A percentile compares a stretch with the other conserved stretches of the same genome.
These are phyloP conservation scores for Julus scanicus DNA, from an alignment of 2,888 invertebrate genomes.

Conservation along the genomic window DNA sequence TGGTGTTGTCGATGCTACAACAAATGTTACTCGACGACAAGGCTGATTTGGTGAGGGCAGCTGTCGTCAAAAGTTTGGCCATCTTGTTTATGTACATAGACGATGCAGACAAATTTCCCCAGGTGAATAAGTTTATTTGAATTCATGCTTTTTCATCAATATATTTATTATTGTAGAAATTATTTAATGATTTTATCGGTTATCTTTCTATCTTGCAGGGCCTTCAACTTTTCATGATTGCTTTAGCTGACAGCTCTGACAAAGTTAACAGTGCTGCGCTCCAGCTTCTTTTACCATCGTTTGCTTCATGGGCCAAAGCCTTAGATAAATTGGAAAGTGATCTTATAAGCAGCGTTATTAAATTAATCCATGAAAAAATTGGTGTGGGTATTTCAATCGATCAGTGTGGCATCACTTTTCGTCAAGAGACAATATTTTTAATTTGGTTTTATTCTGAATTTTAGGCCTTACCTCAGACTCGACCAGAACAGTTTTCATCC, in stretches of 20 bases:
- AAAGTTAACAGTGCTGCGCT: conserved; percentile 71
- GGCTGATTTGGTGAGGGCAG: conserved; percentile 72
- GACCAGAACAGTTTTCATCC: neutral
- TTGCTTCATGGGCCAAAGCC: conserved; percentile 74
- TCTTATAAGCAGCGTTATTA: conserved; percentile 64
- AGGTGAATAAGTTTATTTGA: conserved; percentile 62
- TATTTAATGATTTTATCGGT: neutral
- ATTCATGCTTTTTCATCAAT: neutral
- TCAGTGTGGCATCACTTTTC: neutral
- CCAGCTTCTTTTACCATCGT: conserved; percentile 72
- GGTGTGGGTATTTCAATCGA: conserved; percentile 56
- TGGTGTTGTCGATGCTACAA: conserved; percentile 77
- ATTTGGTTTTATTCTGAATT: neutral
- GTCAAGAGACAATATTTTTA: neutral
- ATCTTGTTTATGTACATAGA: conserved; percentile 74
- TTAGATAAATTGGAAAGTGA: conserved; percentile 68
- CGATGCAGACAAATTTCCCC: conserved; percentile 74
- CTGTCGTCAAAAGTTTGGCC: conserved; percentile 74
- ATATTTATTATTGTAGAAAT: neutral
- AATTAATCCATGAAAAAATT: conserved; percentile 57
- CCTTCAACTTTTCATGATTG: conserved; percentile 70
- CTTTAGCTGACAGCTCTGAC: conserved; percentile 72
- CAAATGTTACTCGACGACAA: conserved; percentile 77
- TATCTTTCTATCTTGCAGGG: conserved; percentile 61
- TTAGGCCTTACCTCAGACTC: conserved; percentile 11